Evolutionary conservation across 2,888 invertebrate species (phyloP), one percentile per base, ranked within the genome.

Genomic region (Petrolisthes manimaculis): DNA sequence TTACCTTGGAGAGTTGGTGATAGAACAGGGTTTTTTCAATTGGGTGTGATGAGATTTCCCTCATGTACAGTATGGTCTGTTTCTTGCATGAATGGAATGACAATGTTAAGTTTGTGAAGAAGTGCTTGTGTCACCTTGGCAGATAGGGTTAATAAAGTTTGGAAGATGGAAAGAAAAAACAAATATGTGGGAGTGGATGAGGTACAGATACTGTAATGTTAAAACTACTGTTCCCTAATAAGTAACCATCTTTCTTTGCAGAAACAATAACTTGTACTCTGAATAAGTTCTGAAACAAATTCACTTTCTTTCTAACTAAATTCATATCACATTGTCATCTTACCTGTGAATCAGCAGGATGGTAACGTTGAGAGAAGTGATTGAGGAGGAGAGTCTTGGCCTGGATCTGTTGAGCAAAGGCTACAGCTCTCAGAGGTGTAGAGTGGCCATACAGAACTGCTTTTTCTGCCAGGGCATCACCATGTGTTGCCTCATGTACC

Each of bases 401-500:
- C 56, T 91, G 89, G 53, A 92, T 91, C 9, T 89, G 86, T 67
- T 92, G 89, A 14, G 93, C 93, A 91, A 93, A 92, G 55, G 91
- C 89, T 4, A 92, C 93, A 51, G 93, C 93, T 93, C 93, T 93
- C 53, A 92, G 91, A 75, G 93, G 93, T 5, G 93, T 94, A 4
- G 93, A 93, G 90, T 94, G 93, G 0, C 93, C 93, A 91, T 92
- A 92, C 88, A 92, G 92, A 21, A 93, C 83, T 51, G 93, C 93
- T 88, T 92, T 93, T 14, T 88, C 89, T 24, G 18, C 56, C 1
- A 86, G 83, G 53, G 24, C 56, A 24, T 89, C 69, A 18, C 85
- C 89, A 78, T 82, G 75, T 24, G 94, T 93, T 5, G 93, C 93
- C 91, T 94, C 94, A 91, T 94, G 94, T 14, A 93, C 92, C 55